Evolutionary conservation across 2,113 vertebrate genomes (phyloP), one percentile per base, ranked within the genome.

Genomic region (Carassius carassius): DNA sequence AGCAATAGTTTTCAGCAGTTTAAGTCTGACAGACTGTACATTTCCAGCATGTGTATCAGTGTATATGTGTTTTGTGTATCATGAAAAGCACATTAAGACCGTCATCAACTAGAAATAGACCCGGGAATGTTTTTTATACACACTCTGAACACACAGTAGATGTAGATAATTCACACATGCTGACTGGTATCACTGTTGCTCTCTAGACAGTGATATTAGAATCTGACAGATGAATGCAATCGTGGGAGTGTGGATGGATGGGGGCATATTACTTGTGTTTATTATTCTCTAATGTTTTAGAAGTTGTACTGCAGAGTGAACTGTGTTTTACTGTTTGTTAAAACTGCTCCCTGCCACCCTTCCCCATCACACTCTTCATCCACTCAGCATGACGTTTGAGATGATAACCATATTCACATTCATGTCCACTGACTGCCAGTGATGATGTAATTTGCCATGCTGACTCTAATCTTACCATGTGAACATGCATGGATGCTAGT

Each of bases 1-100:
- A 21, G 35, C 67, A 37, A 37, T 70, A 21, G 17, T 70, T 70
- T 70, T 70, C 9, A 37, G 3, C 8, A 21, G 32, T 70, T 70
- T 10, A 21, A 70, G 25, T 14, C 54, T 58, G 56, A 37, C 82
- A 73, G 86, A 32, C 63, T 32, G 23, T 63, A 32, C 7, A 67
- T 86, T 78, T 90, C 87, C 77, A 44, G 83, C 62, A 77, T 85
- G 60, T 88, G 88, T 80, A 13, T 75, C 83, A 84, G 84, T 92
- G 86, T 92, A 87, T 92, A 81, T 83, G 63, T 84, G 90, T 87
- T 41, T 88, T 84, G 87, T 81, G 88, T 77, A 90, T 90, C 86
- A 25, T 86, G 86, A 85, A 82, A 23, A 23, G 21, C 13, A 29
- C 35, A 19, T 76, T 29, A 56, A 14, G 49, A 32, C 44, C 74